phyloP scores from a whole-genome alignment of 2,113 vertebrate genomes.

The Eulemur macaco region DNA sequence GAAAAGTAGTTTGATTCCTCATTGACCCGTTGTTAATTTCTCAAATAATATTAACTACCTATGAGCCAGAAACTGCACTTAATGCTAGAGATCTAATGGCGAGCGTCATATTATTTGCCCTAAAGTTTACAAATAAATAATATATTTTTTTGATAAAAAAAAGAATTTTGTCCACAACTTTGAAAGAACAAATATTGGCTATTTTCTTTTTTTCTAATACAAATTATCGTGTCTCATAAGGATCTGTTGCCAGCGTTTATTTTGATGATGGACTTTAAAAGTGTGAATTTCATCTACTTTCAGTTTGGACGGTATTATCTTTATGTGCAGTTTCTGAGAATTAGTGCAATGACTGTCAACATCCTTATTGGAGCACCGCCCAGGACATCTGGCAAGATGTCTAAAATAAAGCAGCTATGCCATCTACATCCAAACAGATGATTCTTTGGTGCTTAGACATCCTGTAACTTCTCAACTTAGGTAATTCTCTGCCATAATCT shows the following conservation, averaged over 20 bases:
- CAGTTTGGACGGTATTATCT: background rate
- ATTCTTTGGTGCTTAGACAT: background rate
- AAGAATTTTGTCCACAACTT: background rate
- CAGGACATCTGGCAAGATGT: slow-evolving; percentile 27
- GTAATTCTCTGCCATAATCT: slow-evolving; percentile 19
- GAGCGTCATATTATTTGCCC: background rate
- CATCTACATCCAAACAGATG: background rate
- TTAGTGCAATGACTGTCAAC: background rate
- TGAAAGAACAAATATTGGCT: background rate
- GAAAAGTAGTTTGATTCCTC: background rate
- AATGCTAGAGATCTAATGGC: background rate
- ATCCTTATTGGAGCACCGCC: background rate
- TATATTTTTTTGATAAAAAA: background rate
- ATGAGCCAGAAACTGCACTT: background rate
- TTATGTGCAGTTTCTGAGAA: slow-evolving; percentile 7
- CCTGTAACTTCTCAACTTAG: slow-evolving; percentile 45
- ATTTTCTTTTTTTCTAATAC: background rate
- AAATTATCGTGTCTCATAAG: background rate
- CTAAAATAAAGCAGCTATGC: slow-evolving; percentile 34
- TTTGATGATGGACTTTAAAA: slow-evolving; percentile 37
- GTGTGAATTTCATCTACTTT: background rate
- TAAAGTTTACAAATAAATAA: background rate
- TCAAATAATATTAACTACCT: background rate
- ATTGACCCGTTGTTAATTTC: background rate
- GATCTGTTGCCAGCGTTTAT: slow-evolving; percentile 11